A percentile compares a stretch with the other conserved stretches of the same genome.
Evolutionary conservation across 2,888 invertebrate species (phyloP).

Genomic region (Prosapia bicincta): DNA sequence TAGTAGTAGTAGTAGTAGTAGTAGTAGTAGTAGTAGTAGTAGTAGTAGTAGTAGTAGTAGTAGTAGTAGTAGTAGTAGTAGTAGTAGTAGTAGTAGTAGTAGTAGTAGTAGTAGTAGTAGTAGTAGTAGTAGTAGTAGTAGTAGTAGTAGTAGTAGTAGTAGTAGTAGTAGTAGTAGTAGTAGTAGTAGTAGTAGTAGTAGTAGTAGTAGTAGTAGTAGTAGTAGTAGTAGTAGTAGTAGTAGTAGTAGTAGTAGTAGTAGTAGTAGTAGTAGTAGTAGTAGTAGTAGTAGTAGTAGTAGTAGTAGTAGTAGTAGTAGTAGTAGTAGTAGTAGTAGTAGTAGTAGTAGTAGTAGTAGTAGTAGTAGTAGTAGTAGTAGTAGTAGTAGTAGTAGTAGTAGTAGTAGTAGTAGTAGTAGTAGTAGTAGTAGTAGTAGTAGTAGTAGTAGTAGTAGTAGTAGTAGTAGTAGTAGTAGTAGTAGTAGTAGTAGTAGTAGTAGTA

Average conservation of each 20-base stretch:
- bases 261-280: slow-evolving; percentile 17
- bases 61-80: slow-evolving; percentile 12
- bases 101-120: slow-evolving; percentile 17
- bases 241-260: slow-evolving; percentile 12
- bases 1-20: slow-evolving; percentile 12
- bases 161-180: slow-evolving; percentile 17
- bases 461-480: slow-evolving; percentile 17
- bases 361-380: slow-evolving; percentile 12
- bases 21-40: slow-evolving; percentile 17
- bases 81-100: slow-evolving; percentile 17
- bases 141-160: slow-evolving; percentile 17
- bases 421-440: slow-evolving; percentile 12
- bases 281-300: slow-evolving; percentile 17
- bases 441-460: slow-evolving; percentile 17
- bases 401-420: slow-evolving; percentile 17
- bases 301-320: slow-evolving; percentile 12
- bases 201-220: slow-evolving; percentile 17
- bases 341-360: slow-evolving; percentile 17
- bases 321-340: slow-evolving; percentile 17
- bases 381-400: slow-evolving; percentile 17
- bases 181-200: slow-evolving; percentile 12
- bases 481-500: slow-evolving; percentile 12
- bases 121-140: slow-evolving; percentile 12
- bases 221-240: slow-evolving; percentile 17
- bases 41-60: slow-evolving; percentile 17